Evolutionary conservation across 2,797 vertebrate species (phyloP).

Genomic region (Moxostoma hubbsi): DNA sequence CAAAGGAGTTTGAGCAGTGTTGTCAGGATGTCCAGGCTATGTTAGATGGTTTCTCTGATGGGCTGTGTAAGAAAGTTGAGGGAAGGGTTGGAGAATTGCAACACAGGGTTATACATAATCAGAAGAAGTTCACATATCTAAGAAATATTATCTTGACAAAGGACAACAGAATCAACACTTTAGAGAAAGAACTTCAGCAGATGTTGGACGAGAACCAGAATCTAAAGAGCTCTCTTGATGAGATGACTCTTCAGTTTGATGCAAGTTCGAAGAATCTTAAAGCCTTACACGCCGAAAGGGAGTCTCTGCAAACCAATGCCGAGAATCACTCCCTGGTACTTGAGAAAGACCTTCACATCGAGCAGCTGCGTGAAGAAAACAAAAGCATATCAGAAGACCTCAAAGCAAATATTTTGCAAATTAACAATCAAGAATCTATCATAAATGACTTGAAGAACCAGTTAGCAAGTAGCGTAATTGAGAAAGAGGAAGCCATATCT

Average conservation of each 20-base stretch:
- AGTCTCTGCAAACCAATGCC: constrained; percentile 77
- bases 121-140: constrained; percentile 73
- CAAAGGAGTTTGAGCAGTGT: constrained; percentile 72
- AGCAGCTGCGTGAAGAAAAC: constrained; percentile 84
- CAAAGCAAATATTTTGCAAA: constrained; percentile 78
- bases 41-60: constrained; percentile 75
- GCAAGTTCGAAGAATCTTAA: constrained; percentile 81
- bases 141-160: constrained; percentile 78
- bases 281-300: constrained; percentile 85
- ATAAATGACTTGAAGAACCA: constrained; percentile 82
- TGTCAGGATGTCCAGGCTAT: constrained; percentile 77
- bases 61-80: constrained; percentile 78
- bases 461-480: constrained; percentile 78
- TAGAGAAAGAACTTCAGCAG: constrained; percentile 83
- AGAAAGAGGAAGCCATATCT: constrained; percentile 87
- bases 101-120: constrained; percentile 76
- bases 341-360: constrained; percentile 85
- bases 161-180: constrained; percentile 75
- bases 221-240: constrained; percentile 81
- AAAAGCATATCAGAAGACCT: constrained; percentile 80
- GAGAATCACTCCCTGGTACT: constrained; percentile 77
- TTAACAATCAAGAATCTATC: constrained; percentile 77
- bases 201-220: constrained; percentile 76
- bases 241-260: constrained; percentile 80
- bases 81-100: constrained; percentile 73